Conservation (phyloP, 2,888 invertebrate genomes). For the Stenchaetothrips biformis region DNA sequence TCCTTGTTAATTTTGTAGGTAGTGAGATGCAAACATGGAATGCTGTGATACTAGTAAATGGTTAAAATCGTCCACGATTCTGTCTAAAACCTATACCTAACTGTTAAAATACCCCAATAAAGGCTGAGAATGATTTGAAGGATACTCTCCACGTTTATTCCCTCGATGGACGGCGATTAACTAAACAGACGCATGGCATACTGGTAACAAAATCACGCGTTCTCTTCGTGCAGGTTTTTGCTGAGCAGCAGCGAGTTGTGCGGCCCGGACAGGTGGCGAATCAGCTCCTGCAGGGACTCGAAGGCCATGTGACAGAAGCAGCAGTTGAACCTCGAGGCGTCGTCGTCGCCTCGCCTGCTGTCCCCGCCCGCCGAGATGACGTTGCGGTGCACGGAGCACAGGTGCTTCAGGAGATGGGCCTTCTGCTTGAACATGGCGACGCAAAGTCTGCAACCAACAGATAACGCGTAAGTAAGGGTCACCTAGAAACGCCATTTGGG, state of each 20-base stretch:
- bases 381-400: conserved; percentile 84
- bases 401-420: conserved; percentile 78
- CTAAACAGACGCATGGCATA: too few relatives aligned
- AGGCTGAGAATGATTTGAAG: background rate
- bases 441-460: conserved; percentile 56
- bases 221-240: conserved; percentile 72
- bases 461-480: conserved; percentile 39
- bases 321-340: conserved; percentile 69
- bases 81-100: background rate
- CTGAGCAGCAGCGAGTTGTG: conserved; percentile 82
- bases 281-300: conserved; percentile 79
- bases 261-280: conserved; percentile 80
- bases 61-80: background rate
- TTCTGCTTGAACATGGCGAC: conserved; percentile 91
- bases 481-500: too few relatives aligned
- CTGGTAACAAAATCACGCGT: conserved; percentile 19
- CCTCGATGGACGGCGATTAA: background rate
- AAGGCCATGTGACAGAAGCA: conserved; percentile 83
- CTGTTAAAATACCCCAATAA: background rate
- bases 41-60: background rate
- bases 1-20: background rate
- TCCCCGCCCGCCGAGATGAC: conserved; percentile 79
- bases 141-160: background rate
- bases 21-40: background rate
- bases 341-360: conserved; percentile 60